These are phyloP conservation scores for Anguilla marmorata DNA, from an alignment of 2,797 vertebrate genomes.

Conservation along the genomic window DNA sequence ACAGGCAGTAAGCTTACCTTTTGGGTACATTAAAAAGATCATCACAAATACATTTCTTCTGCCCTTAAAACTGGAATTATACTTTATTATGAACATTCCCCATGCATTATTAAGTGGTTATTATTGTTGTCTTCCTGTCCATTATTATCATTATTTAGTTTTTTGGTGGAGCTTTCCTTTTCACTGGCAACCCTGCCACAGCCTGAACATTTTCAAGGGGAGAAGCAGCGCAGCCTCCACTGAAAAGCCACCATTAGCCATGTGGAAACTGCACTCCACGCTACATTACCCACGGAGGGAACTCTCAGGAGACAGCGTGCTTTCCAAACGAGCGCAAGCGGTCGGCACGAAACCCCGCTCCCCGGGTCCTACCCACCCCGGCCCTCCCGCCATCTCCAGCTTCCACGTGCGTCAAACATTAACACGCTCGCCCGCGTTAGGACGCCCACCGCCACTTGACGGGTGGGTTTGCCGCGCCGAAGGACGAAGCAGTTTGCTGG, in stretches of 20 bases:
- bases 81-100: neutral
- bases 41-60: neutral
- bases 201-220: neutral
- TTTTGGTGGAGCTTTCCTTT: constrained; percentile 12
- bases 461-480: neutral
- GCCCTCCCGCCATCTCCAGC: neutral
- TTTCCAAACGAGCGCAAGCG: neutral
- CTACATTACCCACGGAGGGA: constrained; percentile 1
- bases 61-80: neutral
- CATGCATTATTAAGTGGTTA: neutral
- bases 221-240: neutral
- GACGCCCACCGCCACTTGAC: neutral
- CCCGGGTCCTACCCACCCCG: neutral
- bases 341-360: neutral
- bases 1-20: neutral
- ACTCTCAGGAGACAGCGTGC: neutral
- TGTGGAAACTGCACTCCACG: constrained; percentile 9
- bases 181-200: neutral
- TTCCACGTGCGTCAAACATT: neutral
- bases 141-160: neutral
- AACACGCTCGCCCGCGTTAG: neutral
- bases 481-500: neutral
- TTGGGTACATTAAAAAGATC: neutral
- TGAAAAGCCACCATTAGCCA: constrained; percentile 17
- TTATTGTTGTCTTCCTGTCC: neutral